Evolutionary conservation across 2,888 invertebrate species (phyloP).

Genomic region (Tenthredo notha): DNA sequence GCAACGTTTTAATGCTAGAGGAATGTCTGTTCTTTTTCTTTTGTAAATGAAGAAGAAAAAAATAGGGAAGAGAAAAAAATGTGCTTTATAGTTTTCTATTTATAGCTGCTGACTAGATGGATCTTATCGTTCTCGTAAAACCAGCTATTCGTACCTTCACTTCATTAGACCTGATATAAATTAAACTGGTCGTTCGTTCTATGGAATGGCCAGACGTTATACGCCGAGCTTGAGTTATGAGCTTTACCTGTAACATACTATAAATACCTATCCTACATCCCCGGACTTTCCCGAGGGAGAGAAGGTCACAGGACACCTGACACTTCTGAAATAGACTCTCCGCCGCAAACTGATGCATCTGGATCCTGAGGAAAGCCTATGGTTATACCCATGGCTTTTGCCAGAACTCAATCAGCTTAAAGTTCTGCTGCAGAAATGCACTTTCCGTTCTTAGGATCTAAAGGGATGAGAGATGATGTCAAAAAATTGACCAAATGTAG

Average conservation of each 20-base stretch:
- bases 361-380: neutral
- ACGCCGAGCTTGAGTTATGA: conserved; percentile 10
- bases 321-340: conserved; percentile 39
- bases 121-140: neutral
- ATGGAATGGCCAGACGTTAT: conserved; percentile 8
- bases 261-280: conserved; percentile 21
- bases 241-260: conserved; percentile 28
- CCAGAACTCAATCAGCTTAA: neutral
- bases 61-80: neutral
- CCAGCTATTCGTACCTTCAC: conserved; percentile 2
- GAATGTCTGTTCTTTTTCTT: neutral
- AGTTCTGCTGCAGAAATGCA: neutral
- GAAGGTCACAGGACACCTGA: conserved; percentile 37
- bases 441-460: neutral
- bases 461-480: neutral
- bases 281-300: conserved; percentile 12
- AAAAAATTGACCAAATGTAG: neutral
- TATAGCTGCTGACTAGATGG: neutral
- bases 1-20: neutral
- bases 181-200: conserved; percentile 17
- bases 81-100: neutral
- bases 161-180: conserved; percentile 24
- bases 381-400: neutral
- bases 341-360: conserved; percentile 38
- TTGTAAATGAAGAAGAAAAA: neutral